A percentile compares a stretch with the other conserved stretches of the same genome.
Evolutionary conservation across 1,140 invertebrate species (phyloP).

Genomic region (Formica exsecta): DNA sequence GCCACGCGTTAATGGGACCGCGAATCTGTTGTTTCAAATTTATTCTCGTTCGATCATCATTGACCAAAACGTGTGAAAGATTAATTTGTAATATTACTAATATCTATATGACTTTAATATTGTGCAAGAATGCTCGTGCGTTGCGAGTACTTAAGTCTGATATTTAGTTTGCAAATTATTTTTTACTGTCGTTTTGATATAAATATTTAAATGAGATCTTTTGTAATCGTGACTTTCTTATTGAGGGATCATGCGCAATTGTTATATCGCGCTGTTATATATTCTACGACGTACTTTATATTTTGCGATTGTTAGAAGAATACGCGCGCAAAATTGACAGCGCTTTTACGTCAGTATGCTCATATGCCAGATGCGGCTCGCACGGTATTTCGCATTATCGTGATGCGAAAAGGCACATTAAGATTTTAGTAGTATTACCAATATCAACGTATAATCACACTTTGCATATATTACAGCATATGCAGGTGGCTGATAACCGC

Average conservation of each 20-base stretch:
- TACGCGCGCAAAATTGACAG: not conserved
- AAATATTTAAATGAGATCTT: slow-evolving; percentile 15
- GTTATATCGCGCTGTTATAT: not conserved
- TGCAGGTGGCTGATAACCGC: slow-evolving; percentile 67
- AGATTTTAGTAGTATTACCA: slow-evolving; percentile 54
- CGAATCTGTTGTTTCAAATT: slow-evolving; percentile 36
- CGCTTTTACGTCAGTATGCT: slow-evolving; percentile 4
- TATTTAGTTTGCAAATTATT: not conserved
- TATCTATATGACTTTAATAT: not conserved
- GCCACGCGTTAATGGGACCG: slow-evolving; percentile 29
- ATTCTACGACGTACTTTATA: slow-evolving; percentile 2
- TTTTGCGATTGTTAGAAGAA: not conserved
- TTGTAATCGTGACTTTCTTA: not conserved
- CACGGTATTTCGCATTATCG: slow-evolving; percentile 32
- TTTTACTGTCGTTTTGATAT: not conserved
- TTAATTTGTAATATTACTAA: slow-evolving; percentile 20
- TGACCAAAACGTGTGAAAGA: not conserved
- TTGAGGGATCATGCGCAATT: not conserved
- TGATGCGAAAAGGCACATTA: not conserved
- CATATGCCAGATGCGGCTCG: not conserved
- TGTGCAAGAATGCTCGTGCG: not conserved
- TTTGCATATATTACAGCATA: slow-evolving; percentile 53
- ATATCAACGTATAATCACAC: slow-evolving; percentile 51
- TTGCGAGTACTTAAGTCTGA: not conserved
- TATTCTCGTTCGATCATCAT: not conserved